Conservation (phyloP, 2,888 invertebrate species). For the Lasioglossum zephyrum region DNA sequence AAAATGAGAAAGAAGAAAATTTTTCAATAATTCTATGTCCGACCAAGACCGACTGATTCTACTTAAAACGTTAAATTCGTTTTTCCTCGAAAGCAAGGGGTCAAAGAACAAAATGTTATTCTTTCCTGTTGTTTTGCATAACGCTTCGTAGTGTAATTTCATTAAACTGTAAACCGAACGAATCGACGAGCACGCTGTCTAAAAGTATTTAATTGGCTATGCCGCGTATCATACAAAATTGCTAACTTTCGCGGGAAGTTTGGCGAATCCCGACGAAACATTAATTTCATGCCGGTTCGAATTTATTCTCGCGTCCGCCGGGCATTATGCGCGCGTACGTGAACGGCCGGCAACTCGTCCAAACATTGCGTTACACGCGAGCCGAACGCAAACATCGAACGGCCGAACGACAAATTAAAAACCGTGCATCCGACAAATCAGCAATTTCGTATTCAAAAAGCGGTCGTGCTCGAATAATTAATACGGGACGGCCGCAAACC, state of each 20-base stretch:
- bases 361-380: not conserved
- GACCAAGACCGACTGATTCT: too few relatives aligned
- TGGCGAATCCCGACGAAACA: not conserved
- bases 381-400: conserved; percentile 14
- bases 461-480: conserved; percentile 8
- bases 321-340: not conserved
- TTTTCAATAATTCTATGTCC: too few relatives aligned
- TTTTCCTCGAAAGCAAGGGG: too few relatives aligned
- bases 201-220: not conserved
- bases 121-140: not conserved
- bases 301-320: not conserved
- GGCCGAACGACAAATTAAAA: conserved; percentile 9
- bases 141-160: not conserved
- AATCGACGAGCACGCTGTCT: not conserved
- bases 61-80: too few relatives aligned
- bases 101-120: too few relatives aligned
- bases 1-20: not conserved
- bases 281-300: not conserved
- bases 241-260: not conserved
- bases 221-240: not conserved
- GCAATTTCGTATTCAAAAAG: conserved; percentile 11
- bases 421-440: conserved; percentile 8
- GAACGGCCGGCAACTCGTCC: not conserved
- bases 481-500: not conserved
- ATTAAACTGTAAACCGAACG: not conserved